Base-by-base conservation (phyloP, 2,888 invertebrate genomes). In the Odontothrips loti region DNA sequence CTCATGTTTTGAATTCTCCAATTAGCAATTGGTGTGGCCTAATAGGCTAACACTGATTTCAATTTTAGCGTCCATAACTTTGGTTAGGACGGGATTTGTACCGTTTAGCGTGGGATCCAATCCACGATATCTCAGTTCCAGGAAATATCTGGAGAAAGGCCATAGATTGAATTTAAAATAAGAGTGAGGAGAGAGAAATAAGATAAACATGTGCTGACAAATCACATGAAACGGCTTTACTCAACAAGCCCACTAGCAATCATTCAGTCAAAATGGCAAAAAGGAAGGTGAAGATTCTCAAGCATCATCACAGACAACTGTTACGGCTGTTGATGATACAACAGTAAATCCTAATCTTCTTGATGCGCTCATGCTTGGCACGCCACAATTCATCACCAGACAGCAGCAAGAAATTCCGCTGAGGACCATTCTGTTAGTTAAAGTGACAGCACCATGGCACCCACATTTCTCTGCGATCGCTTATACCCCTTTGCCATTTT, bases 241-340 rank as follows among this genome's bases (percentile, higher is more conserved):
- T 23, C 68, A 23, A 68, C n/a, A 23, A 75, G 27, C 3, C 68
- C 68, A 75, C 27, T 75, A 27, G 68, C 68, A 75, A n/a, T 75
- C 23, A 23, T 12, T 75, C 68, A 75, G 68, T 75, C 68, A 75
- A 75, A 75, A 75, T 75, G 68, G 68, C 68, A 75, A 75, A 75
- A 75, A 75, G 68, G 68, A 75, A 75, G 12, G 68, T 23, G n/a
- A 27, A 75, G 68, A 75, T 75, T 23, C 27, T 75, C 68, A 75
- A 75, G 27, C 12, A 27, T 75, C 68, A 75, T 75, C 68, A 75
- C 68, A 75, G 68, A 75, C 27, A 75, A 27, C 68, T 75, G 34
- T 43, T 6, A 43, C 34, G 6, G 34, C 34, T 43, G 58, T 20
- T 58, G 68, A 10, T 75, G 68, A 75, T 27, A 75, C 68, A 75